phyloP scores from a whole-genome alignment of 2,888 invertebrate species.

The Nymphalis c-album region DNA sequence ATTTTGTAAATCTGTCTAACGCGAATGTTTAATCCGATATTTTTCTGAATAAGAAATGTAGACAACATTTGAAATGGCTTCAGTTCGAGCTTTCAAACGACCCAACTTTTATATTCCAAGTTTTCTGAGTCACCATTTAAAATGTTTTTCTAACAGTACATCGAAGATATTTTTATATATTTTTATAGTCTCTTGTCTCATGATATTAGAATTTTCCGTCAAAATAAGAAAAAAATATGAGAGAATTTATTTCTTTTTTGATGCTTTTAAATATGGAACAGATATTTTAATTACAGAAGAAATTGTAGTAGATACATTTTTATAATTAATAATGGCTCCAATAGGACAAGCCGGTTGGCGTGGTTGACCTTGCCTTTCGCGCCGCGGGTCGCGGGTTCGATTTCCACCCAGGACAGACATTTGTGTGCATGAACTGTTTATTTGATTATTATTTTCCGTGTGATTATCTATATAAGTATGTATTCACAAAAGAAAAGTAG shows the following conservation, averaged over 20 bases:
- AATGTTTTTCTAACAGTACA: conserved; percentile 14
- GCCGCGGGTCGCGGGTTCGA: too few species aligned
- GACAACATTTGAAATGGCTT: conserved; percentile 22
- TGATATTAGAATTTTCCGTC: background rate
- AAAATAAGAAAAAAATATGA: background rate
- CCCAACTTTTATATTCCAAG: conserved; percentile 29
- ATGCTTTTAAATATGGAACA: too few species aligned
- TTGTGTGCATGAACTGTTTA: too few species aligned
- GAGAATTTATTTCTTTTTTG: background rate
- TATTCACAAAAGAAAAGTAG: too few species aligned
- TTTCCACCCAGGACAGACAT: too few species aligned
- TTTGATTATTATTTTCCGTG: too few species aligned
- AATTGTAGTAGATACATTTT: too few species aligned
- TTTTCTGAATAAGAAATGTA: conserved; percentile 28
- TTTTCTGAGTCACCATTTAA: conserved; percentile 20
- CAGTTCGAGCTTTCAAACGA: conserved; percentile 11
- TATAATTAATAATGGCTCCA: too few species aligned
- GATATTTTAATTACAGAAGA: too few species aligned
- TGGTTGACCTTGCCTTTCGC: too few species aligned
- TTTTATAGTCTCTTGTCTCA: background rate
- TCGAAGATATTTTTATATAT: conserved; percentile 3
- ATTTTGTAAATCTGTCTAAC: conserved; percentile 25
- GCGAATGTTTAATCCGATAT: conserved; percentile 15
- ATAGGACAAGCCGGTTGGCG: too few species aligned
- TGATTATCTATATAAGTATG: too few species aligned